phyloP scores from a whole-genome alignment of 1,140 invertebrate genomes.

The Pemphigus obesinymphae region DNA sequence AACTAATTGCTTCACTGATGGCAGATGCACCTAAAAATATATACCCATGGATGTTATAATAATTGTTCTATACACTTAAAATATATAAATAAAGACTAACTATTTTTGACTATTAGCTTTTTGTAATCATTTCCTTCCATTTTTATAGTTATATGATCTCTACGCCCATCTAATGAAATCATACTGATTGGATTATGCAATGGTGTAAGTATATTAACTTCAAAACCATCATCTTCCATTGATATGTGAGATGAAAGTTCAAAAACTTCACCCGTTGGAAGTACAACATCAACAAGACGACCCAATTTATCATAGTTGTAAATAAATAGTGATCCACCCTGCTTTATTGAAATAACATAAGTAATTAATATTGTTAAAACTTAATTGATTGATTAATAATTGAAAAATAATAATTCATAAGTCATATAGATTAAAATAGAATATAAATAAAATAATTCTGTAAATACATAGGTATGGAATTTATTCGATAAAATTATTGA shows the following conservation, averaged over 20 bases:
- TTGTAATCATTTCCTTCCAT: conserved; percentile 49
- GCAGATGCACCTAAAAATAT: conserved; percentile 44
- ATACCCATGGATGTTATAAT: not conserved
- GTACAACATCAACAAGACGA: conserved; percentile 72
- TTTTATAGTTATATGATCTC: conserved; percentile 45
- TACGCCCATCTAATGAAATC: conserved; percentile 43
- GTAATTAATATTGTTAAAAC: no score
- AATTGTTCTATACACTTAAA: not conserved
- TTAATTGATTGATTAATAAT: no score
- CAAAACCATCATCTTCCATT: conserved; percentile 64
- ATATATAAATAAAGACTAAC: conserved; percentile 44
- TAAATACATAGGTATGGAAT: no score
- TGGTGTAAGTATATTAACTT: conserved; percentile 59
- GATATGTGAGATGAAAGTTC: conserved; percentile 69
- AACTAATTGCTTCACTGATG: conserved; percentile 62
- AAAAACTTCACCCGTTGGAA: conserved; percentile 84
- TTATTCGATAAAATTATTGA: no score
- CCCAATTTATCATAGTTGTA: conserved; percentile 86
- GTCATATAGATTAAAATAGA: no score
- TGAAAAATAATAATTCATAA: no score
- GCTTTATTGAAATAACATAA: not conserved
- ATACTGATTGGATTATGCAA: conserved; percentile 45
- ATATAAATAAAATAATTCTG: no score
- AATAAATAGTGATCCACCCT: conserved; percentile 80
- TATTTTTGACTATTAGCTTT: conserved; percentile 48